phyloP scores from a whole-genome alignment of 2,113 vertebrate genomes.

The Pangasianodon hypophthalmus region DNA sequence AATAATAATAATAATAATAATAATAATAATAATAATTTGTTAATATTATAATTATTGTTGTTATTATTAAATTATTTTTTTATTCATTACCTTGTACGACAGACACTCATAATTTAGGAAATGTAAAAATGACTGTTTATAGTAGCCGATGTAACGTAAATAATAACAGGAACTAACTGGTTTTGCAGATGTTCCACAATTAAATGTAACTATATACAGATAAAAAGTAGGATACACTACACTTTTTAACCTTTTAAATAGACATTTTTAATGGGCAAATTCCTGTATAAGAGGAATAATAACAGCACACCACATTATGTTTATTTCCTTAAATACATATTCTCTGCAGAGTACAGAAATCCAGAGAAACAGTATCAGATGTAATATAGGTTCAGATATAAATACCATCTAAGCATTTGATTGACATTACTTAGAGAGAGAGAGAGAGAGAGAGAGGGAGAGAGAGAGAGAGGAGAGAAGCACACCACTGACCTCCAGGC shows the following conservation, averaged over 20 bases:
- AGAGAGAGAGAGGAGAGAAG: neutral
- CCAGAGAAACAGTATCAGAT: neutral
- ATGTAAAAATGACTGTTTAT: neutral
- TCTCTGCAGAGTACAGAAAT: neutral
- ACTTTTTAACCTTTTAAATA: neutral
- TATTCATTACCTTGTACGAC: neutral
- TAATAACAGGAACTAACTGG: neutral
- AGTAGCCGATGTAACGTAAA: neutral
- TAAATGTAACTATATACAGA: neutral
- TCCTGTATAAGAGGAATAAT: neutral
- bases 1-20: neutral
- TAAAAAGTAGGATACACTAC: neutral
- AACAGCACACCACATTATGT: neutral
- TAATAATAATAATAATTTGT: neutral
- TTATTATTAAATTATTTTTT: neutral
- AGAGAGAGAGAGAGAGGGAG: neutral
- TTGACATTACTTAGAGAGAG: neutral
- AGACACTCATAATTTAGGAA: neutral
- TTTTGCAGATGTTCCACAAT: neutral
- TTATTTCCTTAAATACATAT: neutral
- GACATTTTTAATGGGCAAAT: neutral
- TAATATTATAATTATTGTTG: neutral
- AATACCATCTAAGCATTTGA: neutral
- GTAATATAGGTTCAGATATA: neutral
- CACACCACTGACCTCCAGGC: constrained; percentile 78